A percentile compares a stretch with the other conserved stretches of the same genome.
phyloP scores from a whole-genome alignment of 2,797 vertebrate genomes.

The Kryptolebias ocellatus region DNA sequence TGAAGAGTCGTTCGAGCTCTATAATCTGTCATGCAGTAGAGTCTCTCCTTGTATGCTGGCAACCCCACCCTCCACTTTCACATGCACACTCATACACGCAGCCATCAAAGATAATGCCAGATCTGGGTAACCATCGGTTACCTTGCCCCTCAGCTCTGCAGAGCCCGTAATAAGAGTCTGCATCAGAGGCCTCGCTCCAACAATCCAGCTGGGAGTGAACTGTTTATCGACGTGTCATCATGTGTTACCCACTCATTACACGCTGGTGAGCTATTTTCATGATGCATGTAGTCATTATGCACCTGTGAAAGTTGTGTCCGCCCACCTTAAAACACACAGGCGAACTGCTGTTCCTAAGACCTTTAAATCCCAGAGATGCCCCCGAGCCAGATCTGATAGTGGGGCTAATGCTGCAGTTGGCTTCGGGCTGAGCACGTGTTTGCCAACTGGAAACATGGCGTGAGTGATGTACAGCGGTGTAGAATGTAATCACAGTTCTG shows the following conservation, averaged over 20 bases:
- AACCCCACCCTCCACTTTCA: slow-evolving; percentile 38
- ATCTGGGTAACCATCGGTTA: slow-evolving; percentile 69
- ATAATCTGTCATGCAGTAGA: slow-evolving; percentile 33
- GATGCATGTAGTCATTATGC: slow-evolving; percentile 53
- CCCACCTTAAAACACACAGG: slow-evolving; percentile 17
- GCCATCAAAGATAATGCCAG: slow-evolving; percentile 64
- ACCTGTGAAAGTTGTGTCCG: slow-evolving; percentile 65
- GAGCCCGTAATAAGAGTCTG: slow-evolving; percentile 75
- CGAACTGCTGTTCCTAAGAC: slow-evolving; percentile 48
- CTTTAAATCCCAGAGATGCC: slow-evolving; percentile 39
- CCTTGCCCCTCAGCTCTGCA: slow-evolving; percentile 58
- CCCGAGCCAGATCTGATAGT: slow-evolving; percentile 44
- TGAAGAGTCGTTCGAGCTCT: slow-evolving; percentile 21
- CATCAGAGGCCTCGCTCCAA: slow-evolving; percentile 41
- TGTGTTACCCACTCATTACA: slow-evolving; percentile 72
- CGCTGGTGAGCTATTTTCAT: slow-evolving; percentile 56
- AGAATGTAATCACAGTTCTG: slow-evolving; percentile 24
- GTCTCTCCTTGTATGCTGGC: slow-evolving; percentile 60
- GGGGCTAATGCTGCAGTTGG: slow-evolving; percentile 27
- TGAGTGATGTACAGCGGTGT: slow-evolving; percentile 31
- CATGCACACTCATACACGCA: slow-evolving; percentile 11
- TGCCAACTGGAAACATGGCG: slow-evolving; percentile 28
- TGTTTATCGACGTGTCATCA: slow-evolving; percentile 64
- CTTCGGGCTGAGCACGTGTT: slow-evolving; percentile 41
- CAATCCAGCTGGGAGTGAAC: slow-evolving; percentile 62